Conservation (phyloP, 2,113 vertebrate genomes). For the Trogon surrucura region DNA sequence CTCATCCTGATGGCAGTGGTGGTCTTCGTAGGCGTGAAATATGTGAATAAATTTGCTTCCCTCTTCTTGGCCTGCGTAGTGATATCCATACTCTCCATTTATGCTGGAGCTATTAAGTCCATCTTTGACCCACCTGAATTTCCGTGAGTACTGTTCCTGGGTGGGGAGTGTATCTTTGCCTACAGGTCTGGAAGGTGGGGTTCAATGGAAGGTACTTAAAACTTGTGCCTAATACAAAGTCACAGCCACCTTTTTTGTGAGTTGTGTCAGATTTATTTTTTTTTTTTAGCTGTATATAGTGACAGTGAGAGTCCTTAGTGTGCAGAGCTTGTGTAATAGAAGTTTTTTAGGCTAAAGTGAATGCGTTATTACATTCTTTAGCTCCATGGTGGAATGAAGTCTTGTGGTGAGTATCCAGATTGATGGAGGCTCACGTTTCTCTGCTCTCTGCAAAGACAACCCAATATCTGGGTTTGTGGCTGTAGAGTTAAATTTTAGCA, state of each 20-base stretch:
- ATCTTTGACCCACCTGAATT: slow-evolving; percentile 92
- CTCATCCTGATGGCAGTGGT: slow-evolving; percentile 94
- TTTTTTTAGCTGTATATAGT: not conserved
- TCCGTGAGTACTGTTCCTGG: slow-evolving; percentile 82
- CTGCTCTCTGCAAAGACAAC: not conserved
- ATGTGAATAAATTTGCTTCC: slow-evolving; percentile 97
- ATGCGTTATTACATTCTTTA: not conserved
- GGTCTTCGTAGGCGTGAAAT: slow-evolving; percentile 97
- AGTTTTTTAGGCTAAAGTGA: not conserved
- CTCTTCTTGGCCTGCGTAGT: slow-evolving; percentile 97
- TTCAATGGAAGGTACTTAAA: not conserved
- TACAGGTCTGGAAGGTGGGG: not conserved
- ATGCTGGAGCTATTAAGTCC: slow-evolving; percentile 94
- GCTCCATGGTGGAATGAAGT: not conserved
- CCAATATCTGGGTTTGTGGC: not conserved
- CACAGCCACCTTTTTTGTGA: not conserved
- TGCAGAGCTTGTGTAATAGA: not conserved
- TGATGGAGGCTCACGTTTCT: not conserved
- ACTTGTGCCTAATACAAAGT: not conserved
- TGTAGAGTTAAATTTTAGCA: not conserved
- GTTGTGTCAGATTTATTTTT: not conserved
- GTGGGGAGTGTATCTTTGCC: not conserved
- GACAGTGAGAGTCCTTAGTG: not conserved
- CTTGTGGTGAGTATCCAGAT: not conserved
- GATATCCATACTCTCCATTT: slow-evolving; percentile 97